Percentiles rank a stretch among this genome's conserved stretches.
These are phyloP conservation scores for Tethya wilhelma DNA, from an alignment of 37 sponge, comb jelly and placozoan species.

Conservation along the genomic window DNA sequence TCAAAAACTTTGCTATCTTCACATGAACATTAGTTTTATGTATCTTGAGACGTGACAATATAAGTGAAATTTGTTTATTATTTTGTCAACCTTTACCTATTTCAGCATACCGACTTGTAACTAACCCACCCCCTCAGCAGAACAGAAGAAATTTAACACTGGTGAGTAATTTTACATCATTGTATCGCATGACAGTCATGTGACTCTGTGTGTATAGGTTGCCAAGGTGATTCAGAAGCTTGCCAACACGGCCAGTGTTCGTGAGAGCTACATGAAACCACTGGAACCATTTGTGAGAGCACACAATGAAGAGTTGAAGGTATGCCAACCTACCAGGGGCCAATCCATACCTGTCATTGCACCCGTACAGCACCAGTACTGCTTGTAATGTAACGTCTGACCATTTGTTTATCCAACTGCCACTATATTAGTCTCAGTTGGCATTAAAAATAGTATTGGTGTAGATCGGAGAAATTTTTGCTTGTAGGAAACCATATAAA, in stretches of 20 bases:
- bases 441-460: too few relatives aligned
- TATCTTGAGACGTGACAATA: too few relatives aligned
- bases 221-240: slow-evolving; percentile 85
- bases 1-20: not conserved
- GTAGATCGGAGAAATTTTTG: too few relatives aligned
- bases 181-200: too few relatives aligned
- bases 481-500: too few relatives aligned
- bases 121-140: slow-evolving; percentile 44
- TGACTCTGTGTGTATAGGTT: slow-evolving; percentile 38
- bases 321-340: too few relatives aligned
- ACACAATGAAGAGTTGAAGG: slow-evolving; percentile 79
- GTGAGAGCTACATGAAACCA: slow-evolving; percentile 80
- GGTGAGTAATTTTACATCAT: slow-evolving; percentile 29
- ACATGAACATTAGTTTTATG: not conserved
- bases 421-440: too few relatives aligned
- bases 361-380: too few relatives aligned
- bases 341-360: too few relatives aligned
- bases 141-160: slow-evolving; percentile 74
- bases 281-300: slow-evolving; percentile 75
- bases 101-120: slow-evolving; percentile 62
- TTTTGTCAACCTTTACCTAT: not conserved
- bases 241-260: slow-evolving; percentile 67
- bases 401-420: too few relatives aligned
- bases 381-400: too few relatives aligned
- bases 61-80: not conserved